phyloP scores from a whole-genome alignment of 2,113 vertebrate genomes.

The Halichoeres trimaculatus region DNA sequence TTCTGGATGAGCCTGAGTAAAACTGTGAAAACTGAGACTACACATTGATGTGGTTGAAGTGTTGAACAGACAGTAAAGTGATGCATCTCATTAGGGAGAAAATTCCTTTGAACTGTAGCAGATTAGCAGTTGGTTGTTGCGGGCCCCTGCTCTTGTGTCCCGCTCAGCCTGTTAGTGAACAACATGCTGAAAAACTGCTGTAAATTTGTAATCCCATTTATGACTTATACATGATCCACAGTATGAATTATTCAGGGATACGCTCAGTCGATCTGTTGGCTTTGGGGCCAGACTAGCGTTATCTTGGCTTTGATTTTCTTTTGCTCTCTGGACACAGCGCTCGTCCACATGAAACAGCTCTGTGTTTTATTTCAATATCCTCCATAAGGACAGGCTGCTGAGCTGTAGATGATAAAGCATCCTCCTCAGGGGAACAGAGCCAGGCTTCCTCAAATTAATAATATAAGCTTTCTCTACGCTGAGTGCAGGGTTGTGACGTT shows the following conservation, averaged over 20 bases:
- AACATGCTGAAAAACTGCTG: constrained; percentile 44
- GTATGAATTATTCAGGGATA: constrained; percentile 74
- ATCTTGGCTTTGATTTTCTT: constrained; percentile 56
- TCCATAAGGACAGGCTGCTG: constrained; percentile 30
- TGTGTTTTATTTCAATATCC: constrained; percentile 49
- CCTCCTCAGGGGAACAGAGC: constrained; percentile 48
- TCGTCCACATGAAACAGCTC: constrained; percentile 30
- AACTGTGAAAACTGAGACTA: background rate
- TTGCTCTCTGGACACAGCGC: constrained; percentile 25
- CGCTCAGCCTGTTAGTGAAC: constrained; percentile 41
- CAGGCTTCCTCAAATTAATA: constrained; percentile 68
- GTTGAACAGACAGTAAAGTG: background rate
- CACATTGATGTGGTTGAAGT: background rate
- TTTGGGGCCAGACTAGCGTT: constrained; percentile 38
- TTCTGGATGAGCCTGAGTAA: too few species aligned
- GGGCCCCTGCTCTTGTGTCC: background rate
- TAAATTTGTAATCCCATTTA: constrained; percentile 67
- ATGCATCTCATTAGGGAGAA: constrained; percentile 4
- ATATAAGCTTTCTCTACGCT: constrained; percentile 56
- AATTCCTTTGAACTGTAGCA: constrained; percentile 18
- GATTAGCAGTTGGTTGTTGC: constrained; percentile 13
- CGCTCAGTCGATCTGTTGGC: constrained; percentile 52
- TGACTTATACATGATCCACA: constrained; percentile 73
- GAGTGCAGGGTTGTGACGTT: constrained; percentile 42
- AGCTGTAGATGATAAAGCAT: constrained; percentile 56